Base-by-base conservation (phyloP, 2,888 invertebrate species). In the Drosophila dives region DNA sequence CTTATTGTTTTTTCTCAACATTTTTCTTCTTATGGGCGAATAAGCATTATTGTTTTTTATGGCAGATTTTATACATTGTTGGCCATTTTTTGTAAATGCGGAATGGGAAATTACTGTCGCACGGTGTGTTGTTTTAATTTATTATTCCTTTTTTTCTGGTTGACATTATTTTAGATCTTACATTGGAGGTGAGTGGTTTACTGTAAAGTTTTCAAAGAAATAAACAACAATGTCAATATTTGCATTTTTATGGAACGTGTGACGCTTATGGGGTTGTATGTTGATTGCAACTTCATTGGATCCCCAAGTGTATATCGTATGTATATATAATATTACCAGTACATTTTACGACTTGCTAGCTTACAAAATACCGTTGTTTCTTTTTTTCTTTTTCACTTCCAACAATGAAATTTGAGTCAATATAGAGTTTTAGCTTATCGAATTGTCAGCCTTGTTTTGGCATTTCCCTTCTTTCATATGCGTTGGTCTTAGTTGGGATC, bases 341-440 rank as follows among this genome's bases (percentile, higher is more conserved):
- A 34, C 23, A 60, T 74, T 78, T 77, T 50, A 78, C 63, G 79
- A 69, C 65, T 38, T 33, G 33, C 40, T 29, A 36, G 62, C 55
- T 38, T n/a, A 36, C 54, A 67, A 63, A 40, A 32, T 29, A 60
- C 50, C 15, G 23, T 65, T 50, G 29, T 55, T 60, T 8, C 50
- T n/a, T 26, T 10, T 36, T 34, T 55, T 38, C 26, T n/a, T 36
- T n/a, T 23, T 4, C 59, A 49, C 36, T 36, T 49, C 59, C 15
- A 64, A 60, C 64, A 58, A 62, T 53, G 33, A 48, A n/a, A 72
- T 34, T 33, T 23, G 23, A 11, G 23, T 29, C 26, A 10, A 15
- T 15, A 33, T 50, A 34, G 26, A 15, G 33, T 45, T 49, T 20
- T 42, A 62, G 74, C 62, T 69, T 74, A 74, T 74, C 69, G 74